phyloP scores from a whole-genome alignment of 92 coral and sea anemone genomes.

The Porites cylindrica region DNA sequence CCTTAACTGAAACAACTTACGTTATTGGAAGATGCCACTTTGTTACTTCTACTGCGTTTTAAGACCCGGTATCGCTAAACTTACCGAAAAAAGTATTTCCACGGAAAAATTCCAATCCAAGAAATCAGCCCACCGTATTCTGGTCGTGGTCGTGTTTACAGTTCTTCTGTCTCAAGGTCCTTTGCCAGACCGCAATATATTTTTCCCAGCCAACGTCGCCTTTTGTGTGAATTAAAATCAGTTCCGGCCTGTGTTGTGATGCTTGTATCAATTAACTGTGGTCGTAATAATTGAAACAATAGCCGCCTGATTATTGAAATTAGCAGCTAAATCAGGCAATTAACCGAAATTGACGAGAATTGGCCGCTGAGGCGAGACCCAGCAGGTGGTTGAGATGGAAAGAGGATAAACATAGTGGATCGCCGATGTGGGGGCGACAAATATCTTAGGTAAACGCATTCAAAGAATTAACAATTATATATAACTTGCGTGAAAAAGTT shows the following conservation, averaged over 20 bases:
- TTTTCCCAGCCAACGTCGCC: slow-evolving; percentile 35
- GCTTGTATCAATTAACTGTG: slow-evolving; percentile 59
- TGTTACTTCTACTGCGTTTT: neutral
- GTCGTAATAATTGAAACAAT: slow-evolving; percentile 56
- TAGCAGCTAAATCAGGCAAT: slow-evolving; percentile 62
- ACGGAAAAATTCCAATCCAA: neutral
- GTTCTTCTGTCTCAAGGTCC: slow-evolving; percentile 16
- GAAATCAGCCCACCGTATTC: neutral
- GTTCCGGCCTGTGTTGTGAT: slow-evolving; percentile 53
- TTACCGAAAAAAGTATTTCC: slow-evolving; percentile 1
- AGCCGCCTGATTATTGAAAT: slow-evolving; percentile 57
- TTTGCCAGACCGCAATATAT: slow-evolving; percentile 50
- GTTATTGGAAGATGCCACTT: too few species aligned
- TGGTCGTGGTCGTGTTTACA: neutral
- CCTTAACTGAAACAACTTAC: neutral
- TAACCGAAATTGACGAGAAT: slow-evolving; percentile 53
- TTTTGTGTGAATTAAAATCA: slow-evolving; percentile 44
- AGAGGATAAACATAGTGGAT: slow-evolving; percentile 32
- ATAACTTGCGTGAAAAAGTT: slow-evolving; percentile 11
- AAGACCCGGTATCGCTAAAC: neutral
- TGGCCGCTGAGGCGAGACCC: slow-evolving; percentile 35
- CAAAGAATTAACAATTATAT: slow-evolving; percentile 30
- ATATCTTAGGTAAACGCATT: slow-evolving; percentile 23
- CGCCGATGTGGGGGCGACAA: slow-evolving; percentile 36
- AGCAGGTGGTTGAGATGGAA: slow-evolving; percentile 49